Conservation (phyloP, 2,797 vertebrate species). For the Micromesistius poutassou region DNA sequence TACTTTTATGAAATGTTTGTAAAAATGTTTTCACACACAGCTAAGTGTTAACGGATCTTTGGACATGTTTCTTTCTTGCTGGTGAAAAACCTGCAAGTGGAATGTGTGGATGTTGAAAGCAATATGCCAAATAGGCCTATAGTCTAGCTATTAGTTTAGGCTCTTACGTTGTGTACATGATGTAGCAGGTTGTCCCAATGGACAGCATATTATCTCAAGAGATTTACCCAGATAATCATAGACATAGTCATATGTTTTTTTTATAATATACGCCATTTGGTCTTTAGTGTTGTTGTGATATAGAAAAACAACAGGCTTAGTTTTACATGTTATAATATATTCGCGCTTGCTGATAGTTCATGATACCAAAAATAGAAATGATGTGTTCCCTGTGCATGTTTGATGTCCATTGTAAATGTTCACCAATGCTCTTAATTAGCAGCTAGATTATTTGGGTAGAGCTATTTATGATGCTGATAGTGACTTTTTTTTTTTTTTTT, state of each 20-base stretch:
- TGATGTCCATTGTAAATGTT: constrained; percentile 20
- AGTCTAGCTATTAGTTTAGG: background rate
- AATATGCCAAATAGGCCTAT: background rate
- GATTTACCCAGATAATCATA: constrained; percentile 2
- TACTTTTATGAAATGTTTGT: background rate
- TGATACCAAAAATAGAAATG: background rate
- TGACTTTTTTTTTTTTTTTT: background rate
- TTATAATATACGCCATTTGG: background rate
- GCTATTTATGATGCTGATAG: constrained; percentile 1
- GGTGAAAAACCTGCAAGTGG: background rate
- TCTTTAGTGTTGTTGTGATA: background rate
- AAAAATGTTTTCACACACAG: background rate
- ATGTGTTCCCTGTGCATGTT: constrained; percentile 15
- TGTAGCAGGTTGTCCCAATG: background rate
- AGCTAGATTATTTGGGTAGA: background rate
- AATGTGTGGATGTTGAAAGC: background rate
- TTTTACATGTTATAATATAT: background rate
- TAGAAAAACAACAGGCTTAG: background rate
- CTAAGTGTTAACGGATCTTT: background rate
- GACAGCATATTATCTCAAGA: background rate
- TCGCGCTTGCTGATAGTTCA: background rate
- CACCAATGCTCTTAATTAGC: constrained; percentile 5
- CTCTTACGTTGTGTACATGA: background rate
- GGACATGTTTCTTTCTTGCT: background rate
- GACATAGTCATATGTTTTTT: background rate